Conservation (phyloP, 2,797 vertebrate genomes). For the Manis pentadactyla region DNA sequence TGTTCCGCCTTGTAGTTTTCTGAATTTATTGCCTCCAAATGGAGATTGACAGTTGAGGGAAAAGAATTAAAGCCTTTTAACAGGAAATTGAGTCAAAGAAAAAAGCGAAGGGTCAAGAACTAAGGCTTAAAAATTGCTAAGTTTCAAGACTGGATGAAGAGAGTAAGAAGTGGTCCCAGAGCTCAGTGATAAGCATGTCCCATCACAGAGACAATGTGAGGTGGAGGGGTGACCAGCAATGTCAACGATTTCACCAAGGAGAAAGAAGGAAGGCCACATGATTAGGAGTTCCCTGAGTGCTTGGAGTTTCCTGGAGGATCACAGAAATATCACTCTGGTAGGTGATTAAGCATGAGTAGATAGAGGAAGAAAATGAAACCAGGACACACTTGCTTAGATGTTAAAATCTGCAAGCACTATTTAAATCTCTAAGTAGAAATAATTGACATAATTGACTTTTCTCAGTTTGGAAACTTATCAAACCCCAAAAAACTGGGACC, state of each 20-base stretch:
- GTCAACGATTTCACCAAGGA: neutral
- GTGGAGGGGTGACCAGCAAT: neutral
- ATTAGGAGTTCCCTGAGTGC: neutral
- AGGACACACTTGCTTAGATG: neutral
- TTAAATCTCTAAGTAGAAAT: slow-evolving; percentile 30
- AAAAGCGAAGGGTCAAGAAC: neutral
- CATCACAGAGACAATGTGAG: neutral
- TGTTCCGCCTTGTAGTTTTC: neutral
- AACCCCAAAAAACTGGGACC: neutral
- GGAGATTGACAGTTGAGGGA: neutral
- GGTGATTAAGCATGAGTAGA: neutral
- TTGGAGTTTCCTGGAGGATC: neutral
- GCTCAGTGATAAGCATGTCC: neutral
- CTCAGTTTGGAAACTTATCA: neutral
- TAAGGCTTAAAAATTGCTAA: neutral
- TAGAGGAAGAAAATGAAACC: neutral
- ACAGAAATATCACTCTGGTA: slow-evolving; percentile 9
- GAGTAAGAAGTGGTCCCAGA: neutral
- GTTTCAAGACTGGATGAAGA: neutral
- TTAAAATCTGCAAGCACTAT: neutral
- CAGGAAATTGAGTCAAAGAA: slow-evolving; percentile 9
- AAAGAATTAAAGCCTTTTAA: slow-evolving; percentile 14
- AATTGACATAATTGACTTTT: neutral
- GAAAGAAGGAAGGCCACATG: neutral
- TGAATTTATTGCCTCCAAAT: neutral